Percentiles rank a stretch among this genome's conserved stretches.
Evolutionary conservation across 1,140 invertebrate species (phyloP).

Genomic region (Sminthurinus signatus): DNA sequence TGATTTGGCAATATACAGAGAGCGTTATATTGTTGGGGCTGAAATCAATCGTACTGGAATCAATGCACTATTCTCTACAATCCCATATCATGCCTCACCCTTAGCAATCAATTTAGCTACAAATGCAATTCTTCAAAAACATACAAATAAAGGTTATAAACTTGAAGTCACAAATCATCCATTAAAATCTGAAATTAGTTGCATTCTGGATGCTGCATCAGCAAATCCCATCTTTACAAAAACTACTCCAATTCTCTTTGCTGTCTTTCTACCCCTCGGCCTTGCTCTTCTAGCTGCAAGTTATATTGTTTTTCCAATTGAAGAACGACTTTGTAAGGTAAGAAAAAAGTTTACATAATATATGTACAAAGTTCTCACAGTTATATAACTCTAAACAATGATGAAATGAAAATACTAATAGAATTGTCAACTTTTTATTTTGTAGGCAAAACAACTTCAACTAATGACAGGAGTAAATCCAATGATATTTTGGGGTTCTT

Average conservation of each 20-base stretch:
- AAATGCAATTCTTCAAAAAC: constrained; percentile 51
- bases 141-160: constrained; percentile 46
- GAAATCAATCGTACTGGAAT: constrained; percentile 18
- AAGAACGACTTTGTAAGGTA: constrained; percentile 50
- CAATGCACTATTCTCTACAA: constrained; percentile 49
- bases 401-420: no score
- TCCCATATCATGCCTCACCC: constrained; percentile 61
- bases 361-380: no score
- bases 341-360: no score
- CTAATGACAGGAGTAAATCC: constrained; percentile 69
- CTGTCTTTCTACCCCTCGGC: constrained; percentile 40
- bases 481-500: constrained; percentile 57
- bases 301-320: constrained; percentile 63
- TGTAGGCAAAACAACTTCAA: constrained; percentile 59
- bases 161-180: constrained; percentile 61
- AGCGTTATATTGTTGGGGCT: constrained; percentile 33
- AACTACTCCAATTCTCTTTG: constrained; percentile 35
- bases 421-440: not conserved
- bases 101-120: constrained; percentile 54
- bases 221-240: constrained; percentile 27
- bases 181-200: constrained; percentile 48
- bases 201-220: constrained; percentile 31
- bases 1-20: constrained; percentile 30
- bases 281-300: constrained; percentile 63
- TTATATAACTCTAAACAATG: no score